Evolutionary conservation across 2,797 vertebrate genomes (phyloP), one percentile per base, ranked within the genome.

Genomic region (Carduelis carduelis): DNA sequence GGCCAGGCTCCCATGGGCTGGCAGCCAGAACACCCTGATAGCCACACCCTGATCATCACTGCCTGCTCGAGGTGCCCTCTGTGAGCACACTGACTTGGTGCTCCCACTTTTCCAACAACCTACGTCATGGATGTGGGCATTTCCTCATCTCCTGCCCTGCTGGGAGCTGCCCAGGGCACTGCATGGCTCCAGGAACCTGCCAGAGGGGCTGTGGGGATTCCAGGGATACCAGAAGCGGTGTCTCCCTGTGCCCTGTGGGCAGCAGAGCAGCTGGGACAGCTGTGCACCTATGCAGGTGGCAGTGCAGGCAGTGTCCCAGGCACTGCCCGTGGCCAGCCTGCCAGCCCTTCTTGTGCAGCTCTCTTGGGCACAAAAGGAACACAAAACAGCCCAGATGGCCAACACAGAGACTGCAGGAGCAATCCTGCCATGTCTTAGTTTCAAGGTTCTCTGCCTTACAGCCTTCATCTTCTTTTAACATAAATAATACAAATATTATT

Each of bases 61-160:
- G 3, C 12, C 14, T 23, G 24, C 49, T 60, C 1, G 7, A 77
- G 32, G 14, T 2, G 8, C 61, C 52, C 64, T 57, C 72, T 44
- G n/a, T 0, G 0, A 49, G 66, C 21, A 49, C 7, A 1, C 14
- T 9, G 57, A n/a, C 22, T 16, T 12, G 30, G 15, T 1, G 3
- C 15, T 65, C 34, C 41, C 1, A 3, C 64, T 77, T 69, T 53
- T 50, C 81, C 74, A 74, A 34, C 15, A 10, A 11, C 5, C 12
- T 46, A 63, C 26, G 12, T 10, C 34, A 35, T 27, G 14, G 7
- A 12, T 0, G 4, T 4, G 61, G 52, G 30, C 30, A 30, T 66
- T 44, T 63, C 59, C 57, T 64, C 53, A 68, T 18, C 44, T 57
- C 28, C 20, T 13, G 16, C 39, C 32, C 61, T 37, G 20, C 47